A percentile compares a stretch with the other conserved stretches of the same genome.
Conservation (phyloP, 2,797 vertebrate species). For the Numenius phaeopus region DNA sequence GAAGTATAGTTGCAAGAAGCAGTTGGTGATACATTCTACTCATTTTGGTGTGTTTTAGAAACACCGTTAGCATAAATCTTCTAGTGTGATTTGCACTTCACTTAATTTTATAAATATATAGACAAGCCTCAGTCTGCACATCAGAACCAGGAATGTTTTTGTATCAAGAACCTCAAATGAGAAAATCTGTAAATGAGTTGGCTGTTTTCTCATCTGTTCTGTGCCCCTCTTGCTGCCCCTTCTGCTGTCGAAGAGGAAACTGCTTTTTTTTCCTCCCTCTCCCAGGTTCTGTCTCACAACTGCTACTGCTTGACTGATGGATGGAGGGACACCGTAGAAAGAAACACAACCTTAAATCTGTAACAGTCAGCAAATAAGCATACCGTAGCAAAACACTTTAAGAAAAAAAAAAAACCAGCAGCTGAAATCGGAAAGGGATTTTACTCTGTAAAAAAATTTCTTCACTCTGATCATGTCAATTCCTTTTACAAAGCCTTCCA, state of each 20-base stretch:
- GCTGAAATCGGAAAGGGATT: slow-evolving; percentile 36
- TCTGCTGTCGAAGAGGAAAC: slow-evolving; percentile 72
- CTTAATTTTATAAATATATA: slow-evolving; percentile 80
- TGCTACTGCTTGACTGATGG: slow-evolving; percentile 68
- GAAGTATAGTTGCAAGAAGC: slow-evolving; percentile 60
- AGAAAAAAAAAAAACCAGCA: not conserved
- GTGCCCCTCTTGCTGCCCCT: slow-evolving; percentile 77
- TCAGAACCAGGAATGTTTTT: slow-evolving; percentile 77
- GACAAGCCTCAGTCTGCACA: slow-evolving; percentile 78
- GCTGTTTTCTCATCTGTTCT: slow-evolving; percentile 78
- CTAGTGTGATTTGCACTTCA: slow-evolving; percentile 78
- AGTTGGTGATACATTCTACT: slow-evolving; percentile 76
- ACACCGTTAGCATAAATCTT: slow-evolving; percentile 78
- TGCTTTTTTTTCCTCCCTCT: slow-evolving; percentile 44
- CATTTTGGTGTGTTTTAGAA: slow-evolving; percentile 77
- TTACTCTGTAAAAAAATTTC: not conserved
- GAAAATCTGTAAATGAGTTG: slow-evolving; percentile 78
- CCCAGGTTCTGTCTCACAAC: slow-evolving; percentile 70
- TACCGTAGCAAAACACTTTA: not conserved
- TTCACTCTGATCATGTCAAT: not conserved
- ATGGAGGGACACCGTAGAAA: slow-evolving; percentile 43
- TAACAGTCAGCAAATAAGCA: slow-evolving; percentile 52
- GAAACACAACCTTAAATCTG: slow-evolving; percentile 52
- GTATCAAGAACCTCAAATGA: slow-evolving; percentile 78
- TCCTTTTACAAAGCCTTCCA: not conserved